phyloP scores from a whole-genome alignment of 2,797 vertebrate species.

The Podarcis lilfordi region DNA sequence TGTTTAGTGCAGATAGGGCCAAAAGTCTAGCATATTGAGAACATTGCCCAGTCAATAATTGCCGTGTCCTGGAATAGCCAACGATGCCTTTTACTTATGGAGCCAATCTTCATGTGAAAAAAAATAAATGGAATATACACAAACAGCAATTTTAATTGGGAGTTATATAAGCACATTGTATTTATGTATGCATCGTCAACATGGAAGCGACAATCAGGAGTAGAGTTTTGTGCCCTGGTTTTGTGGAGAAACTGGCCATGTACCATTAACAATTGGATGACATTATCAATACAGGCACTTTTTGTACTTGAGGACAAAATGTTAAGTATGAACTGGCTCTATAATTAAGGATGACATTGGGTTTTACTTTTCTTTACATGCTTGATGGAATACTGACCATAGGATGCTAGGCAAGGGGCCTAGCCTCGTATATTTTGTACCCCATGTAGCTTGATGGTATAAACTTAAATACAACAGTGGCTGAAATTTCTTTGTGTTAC shows the following conservation, averaged over 20 bases:
- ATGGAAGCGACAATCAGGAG: neutral
- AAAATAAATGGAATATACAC: too few species aligned
- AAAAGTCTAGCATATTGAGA: neutral
- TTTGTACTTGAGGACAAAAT: neutral
- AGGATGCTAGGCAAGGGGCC: neutral
- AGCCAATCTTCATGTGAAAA: too few species aligned
- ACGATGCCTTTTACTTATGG: too few species aligned
- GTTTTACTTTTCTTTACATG: neutral
- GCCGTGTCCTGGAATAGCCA: too few species aligned
- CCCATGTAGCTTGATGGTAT: conserved; percentile 41
- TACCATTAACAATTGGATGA: neutral
- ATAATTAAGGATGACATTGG: neutral
- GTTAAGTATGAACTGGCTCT: neutral
- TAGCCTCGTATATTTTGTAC: neutral
- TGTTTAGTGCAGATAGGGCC: too few species aligned
- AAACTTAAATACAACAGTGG: conserved; percentile 40
- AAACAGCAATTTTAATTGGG: too few species aligned
- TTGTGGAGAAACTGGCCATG: neutral
- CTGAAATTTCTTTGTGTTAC: conserved; percentile 57
- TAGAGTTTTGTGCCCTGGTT: neutral
- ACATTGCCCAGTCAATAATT: conserved; percentile 35
- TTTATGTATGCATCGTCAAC: too few species aligned
- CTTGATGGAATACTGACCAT: neutral
- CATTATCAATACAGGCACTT: neutral
- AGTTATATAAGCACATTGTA: too few species aligned